Percentiles rank a stretch among this genome's conserved stretches.
Evolutionary conservation across 2,797 vertebrate species (phyloP).

Genomic region (Furcifer pardalis): DNA sequence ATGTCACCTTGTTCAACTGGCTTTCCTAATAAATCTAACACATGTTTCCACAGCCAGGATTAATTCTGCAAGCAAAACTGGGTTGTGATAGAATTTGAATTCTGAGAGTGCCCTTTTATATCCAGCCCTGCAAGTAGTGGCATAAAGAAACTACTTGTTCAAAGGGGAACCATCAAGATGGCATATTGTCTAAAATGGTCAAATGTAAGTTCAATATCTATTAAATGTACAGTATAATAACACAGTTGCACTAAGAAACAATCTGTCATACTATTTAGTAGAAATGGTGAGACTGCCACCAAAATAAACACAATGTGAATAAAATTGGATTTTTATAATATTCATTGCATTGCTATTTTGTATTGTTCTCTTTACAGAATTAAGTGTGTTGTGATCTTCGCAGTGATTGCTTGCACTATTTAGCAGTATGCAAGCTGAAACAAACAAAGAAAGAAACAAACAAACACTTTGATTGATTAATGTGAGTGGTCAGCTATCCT

Average conservation of each 20-base stretch:
- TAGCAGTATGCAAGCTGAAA: too few species aligned
- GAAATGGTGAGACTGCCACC: background rate
- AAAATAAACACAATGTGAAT: background rate
- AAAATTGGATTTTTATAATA: too few species aligned
- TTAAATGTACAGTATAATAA: fast-evolving
- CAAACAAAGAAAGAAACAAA: too few species aligned
- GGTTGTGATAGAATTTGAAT: conserved; percentile 25
- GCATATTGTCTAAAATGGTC: background rate
- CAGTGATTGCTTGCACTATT: too few species aligned
- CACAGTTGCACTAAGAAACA: background rate
- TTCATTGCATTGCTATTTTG: too few species aligned
- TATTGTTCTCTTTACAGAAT: too few species aligned
- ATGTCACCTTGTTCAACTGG: conserved; percentile 43
- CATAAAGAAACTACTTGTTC: conserved; percentile 2
- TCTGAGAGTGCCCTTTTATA: conserved; percentile 30
- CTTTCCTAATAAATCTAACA: conserved; percentile 31
- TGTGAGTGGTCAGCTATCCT: background rate
- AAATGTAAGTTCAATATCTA: background rate
- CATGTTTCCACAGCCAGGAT: conserved; percentile 15
- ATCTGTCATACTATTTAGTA: background rate
- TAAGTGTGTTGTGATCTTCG: too few species aligned
- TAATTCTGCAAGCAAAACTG: conserved; percentile 28
- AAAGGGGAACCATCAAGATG: background rate
- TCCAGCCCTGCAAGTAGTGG: conserved; percentile 1
- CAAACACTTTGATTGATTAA: background rate